phyloP scores from a whole-genome alignment of 2,113 vertebrate genomes.

The Atractosteus spatula region DNA sequence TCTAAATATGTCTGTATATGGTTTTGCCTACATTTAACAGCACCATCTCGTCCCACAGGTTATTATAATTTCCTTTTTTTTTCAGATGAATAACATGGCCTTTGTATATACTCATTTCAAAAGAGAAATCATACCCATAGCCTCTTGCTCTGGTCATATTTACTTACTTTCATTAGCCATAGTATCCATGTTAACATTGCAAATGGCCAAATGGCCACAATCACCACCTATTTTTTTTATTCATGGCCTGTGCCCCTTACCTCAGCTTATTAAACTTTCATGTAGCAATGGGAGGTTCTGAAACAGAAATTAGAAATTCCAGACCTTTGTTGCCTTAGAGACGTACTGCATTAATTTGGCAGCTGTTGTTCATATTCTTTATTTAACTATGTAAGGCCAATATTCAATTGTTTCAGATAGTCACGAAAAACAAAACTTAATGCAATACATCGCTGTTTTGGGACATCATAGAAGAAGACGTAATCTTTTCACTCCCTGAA shows the following conservation, averaged over 20 bases:
- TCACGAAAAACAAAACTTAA: background rate
- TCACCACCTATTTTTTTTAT: background rate
- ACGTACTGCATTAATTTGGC: constrained; percentile 1
- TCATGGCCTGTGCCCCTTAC: constrained; percentile 1
- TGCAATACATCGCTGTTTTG: background rate
- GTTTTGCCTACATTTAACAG: too few relatives aligned
- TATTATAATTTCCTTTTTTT: background rate
- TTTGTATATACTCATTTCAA: too few relatives aligned
- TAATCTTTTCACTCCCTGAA: too few relatives aligned
- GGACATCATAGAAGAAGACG: too few relatives aligned
- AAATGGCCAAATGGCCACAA: too few relatives aligned
- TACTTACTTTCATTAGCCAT: too few relatives aligned
- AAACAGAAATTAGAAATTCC: background rate
- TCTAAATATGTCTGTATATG: too few relatives aligned
- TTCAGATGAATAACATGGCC: background rate
- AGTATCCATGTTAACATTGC: too few relatives aligned
- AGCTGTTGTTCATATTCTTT: background rate
- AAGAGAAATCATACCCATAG: too few relatives aligned
- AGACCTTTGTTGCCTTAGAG: background rate
- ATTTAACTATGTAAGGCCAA: background rate
- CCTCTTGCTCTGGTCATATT: too few relatives aligned
- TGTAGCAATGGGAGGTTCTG: constrained; percentile 10
- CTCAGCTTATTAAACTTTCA: background rate
- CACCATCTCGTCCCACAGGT: too few relatives aligned
- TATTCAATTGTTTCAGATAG: background rate